Evolutionary conservation across 2,888 invertebrate genomes (phyloP).

Genomic region (Alviniconcha strummeri): DNA sequence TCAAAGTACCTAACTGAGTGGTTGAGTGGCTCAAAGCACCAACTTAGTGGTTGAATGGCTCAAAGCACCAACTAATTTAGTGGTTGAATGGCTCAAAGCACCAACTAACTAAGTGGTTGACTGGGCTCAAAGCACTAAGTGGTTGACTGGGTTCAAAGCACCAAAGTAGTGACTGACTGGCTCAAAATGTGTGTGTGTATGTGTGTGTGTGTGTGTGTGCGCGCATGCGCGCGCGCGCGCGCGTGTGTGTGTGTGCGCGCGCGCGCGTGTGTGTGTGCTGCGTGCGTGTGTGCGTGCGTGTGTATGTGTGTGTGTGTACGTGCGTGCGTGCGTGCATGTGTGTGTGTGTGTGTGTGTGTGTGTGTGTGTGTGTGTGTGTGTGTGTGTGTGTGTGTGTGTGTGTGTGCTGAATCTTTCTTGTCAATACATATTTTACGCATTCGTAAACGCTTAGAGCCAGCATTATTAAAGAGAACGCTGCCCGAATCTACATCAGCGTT

Average conservation of each 20-base stretch:
- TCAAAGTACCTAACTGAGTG: no score
- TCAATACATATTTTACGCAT: neutral
- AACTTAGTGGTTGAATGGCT: no score
- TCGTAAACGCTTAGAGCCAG: neutral
- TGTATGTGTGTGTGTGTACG: neutral
- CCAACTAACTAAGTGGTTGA: no score
- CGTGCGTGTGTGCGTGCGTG: neutral
- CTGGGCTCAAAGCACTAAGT: no score
- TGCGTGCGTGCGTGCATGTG: neutral
- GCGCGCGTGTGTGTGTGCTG: neutral
- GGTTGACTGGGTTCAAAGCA: no score
- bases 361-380: neutral
- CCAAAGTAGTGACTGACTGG: no score
- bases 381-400: neutral
- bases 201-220: conserved; percentile 1
- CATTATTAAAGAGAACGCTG: neutral
- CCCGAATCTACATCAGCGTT: neutral
- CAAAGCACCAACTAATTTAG: no score
- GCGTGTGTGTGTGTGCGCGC: conserved; percentile 1
- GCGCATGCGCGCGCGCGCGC: neutral
- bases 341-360: neutral
- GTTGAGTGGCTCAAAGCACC: no score
- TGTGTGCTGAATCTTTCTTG: neutral
- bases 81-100: no score
- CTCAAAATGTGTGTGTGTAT: neutral